phyloP scores from a whole-genome alignment of 1,140 invertebrate genomes.

The Trachymyrmex cornetzi region DNA sequence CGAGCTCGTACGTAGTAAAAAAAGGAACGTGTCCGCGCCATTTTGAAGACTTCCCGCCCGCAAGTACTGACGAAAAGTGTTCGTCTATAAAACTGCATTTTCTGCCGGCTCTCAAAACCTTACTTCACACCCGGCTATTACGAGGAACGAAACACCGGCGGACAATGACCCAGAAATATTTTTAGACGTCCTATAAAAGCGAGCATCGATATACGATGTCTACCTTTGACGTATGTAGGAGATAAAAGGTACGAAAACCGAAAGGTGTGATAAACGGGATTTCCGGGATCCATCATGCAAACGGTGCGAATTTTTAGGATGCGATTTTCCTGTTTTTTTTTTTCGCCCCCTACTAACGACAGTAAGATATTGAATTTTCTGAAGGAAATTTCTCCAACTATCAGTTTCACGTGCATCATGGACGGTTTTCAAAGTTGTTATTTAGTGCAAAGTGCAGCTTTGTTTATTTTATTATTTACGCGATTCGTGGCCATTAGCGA shows the following conservation, averaged over 20 bases:
- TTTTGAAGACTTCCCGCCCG: conserved; percentile 7
- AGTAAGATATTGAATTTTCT: neutral
- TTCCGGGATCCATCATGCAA: neutral
- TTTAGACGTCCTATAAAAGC: conserved; percentile 51
- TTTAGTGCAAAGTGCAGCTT: neutral
- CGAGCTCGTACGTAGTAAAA: conserved; percentile 64
- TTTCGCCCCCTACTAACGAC: neutral
- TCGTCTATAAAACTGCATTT: conserved; percentile 60
- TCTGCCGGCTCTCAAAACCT: conserved; percentile 34
- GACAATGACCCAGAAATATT: conserved; percentile 64
- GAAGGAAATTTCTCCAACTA: neutral
- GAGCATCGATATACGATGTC: conserved; percentile 22
- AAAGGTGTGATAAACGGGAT: neutral
- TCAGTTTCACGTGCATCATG: neutral
- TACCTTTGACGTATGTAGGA: neutral
- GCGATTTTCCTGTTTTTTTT: neutral
- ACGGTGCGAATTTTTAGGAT: conserved; percentile 19
- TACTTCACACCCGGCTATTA: conserved; percentile 28
- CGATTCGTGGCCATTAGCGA: conserved; percentile 36
- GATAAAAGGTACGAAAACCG: neutral
- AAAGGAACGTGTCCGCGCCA: conserved; percentile 33
- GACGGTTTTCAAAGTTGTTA: conserved; percentile 5
- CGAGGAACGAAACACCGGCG: conserved; percentile 38
- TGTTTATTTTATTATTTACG: conserved; percentile 17
- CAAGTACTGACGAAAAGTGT: conserved; percentile 48